Evolutionary conservation across 2,113 vertebrate species (phyloP), one percentile per base, ranked within the genome.

Genomic region (Anoplopoma fimbria): DNA sequence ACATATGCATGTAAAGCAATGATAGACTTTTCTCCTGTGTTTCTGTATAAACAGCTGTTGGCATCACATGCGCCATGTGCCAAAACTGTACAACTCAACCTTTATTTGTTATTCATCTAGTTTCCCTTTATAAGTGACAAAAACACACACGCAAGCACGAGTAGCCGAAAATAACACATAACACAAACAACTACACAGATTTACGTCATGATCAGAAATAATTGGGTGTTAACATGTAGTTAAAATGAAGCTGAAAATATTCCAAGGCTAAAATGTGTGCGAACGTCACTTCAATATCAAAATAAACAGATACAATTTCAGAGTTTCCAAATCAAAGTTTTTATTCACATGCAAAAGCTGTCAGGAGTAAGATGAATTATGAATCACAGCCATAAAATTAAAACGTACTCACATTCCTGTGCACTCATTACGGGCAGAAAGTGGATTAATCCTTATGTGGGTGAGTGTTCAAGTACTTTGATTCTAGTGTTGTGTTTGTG

Each of bases 31-130:
- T 76, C 75, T 83, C 62, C 51, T 74, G 85, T 78, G 61, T 84
- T 89, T 72, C 64, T 88, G 73, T 83, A 45, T 49, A 79, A 86
- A 82, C 80, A 74, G 53, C 64, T 82, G 77, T 80, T 86, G 67
- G 77, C 75, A 71, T 69, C 75, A 60, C 61, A 70, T 79, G 80
- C 67, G 68, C 90, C 77, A 79, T 34, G 25, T 49, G 42, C 45
- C 19, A 15, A 89, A 86, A 65, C 23, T 65, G 53, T 47, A 80
- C 81, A 67, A 72, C 81, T 62, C 76, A 49, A 33, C 3, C 47
- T 19, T 47, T 61, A 82, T 86, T 87, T 92, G 72, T 89, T 83
- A 71, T 81, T 87, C 58, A 84, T 79, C 69, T 65, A 82, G 47
- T 86, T 85, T 76, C 55, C 80, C 75, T 64, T 77, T 51, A 36